Percentiles rank a stretch among this genome's conserved stretches.
phyloP scores from a whole-genome alignment of 2,888 invertebrate genomes.

The Pristionchus fissidentatus region DNA sequence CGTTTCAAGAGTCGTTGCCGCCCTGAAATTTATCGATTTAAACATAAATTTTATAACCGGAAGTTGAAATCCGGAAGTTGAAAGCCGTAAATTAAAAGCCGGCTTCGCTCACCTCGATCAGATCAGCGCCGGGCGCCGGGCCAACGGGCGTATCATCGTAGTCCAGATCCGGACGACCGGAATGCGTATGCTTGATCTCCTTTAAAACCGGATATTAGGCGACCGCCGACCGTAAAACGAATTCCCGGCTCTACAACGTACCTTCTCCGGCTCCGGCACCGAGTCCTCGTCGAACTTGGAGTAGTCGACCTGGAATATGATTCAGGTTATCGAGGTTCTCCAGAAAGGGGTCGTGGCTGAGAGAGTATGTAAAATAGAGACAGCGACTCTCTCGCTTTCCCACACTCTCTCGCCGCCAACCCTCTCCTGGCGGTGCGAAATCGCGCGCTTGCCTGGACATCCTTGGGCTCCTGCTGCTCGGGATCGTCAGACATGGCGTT shows the following conservation, averaged over 20 bases:
- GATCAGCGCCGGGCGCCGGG: conserved; percentile 61
- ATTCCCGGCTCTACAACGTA: conserved; percentile 47
- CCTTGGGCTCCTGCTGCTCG: conserved; percentile 18
- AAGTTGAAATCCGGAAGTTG: too few species aligned
- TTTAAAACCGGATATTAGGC: conserved; percentile 35
- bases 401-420: not conserved
- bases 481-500: too few species aligned
- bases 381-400: too few species aligned
- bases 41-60: not conserved
- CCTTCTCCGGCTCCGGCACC: conserved; percentile 64
- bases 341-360: not conserved
- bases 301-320: conserved; percentile 54
- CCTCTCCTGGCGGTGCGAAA: not conserved
- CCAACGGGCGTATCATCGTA: conserved; percentile 70
- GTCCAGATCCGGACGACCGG: conserved; percentile 67
- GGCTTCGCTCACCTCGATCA: not conserved
- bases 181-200: conserved; percentile 62
- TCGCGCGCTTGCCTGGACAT: not conserved
- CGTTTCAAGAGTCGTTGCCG: conserved; percentile 8
- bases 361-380: not conserved
- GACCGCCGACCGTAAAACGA: not conserved
- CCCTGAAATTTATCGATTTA: not conserved
- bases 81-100: too few species aligned
- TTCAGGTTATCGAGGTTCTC: conserved; percentile 43
- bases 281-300: conserved; percentile 64